Percentiles rank a stretch among this genome's conserved stretches.
Evolutionary conservation across 1,140 invertebrate species (phyloP).

Genomic region (Apis laboriosa): DNA sequence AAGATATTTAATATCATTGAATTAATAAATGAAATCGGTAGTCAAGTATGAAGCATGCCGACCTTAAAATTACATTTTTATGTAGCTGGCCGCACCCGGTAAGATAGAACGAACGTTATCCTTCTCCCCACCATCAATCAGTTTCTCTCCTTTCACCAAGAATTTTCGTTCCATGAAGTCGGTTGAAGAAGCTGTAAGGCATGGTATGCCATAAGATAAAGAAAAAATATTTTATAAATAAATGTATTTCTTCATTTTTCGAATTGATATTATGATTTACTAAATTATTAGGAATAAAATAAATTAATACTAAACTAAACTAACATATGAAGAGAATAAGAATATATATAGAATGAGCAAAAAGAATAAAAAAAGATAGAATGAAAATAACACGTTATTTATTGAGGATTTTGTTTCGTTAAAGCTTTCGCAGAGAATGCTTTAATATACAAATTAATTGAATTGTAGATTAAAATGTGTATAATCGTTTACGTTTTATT

Average conservation of each 20-base stretch:
- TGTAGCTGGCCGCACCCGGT: conserved; percentile 22
- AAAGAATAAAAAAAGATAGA: no score
- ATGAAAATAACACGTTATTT: no score
- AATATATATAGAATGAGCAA: no score
- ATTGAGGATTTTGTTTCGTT: no score
- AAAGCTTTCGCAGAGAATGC: no score
- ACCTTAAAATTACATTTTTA: conserved; percentile 31
- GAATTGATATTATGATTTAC: no score
- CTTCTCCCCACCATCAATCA: conserved; percentile 67
- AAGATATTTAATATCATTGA: not conserved
- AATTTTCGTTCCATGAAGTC: conserved; percentile 53
- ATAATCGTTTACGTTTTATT: no score
- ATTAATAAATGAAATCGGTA: not conserved
- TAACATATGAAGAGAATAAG: no score
- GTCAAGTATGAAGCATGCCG: conserved; percentile 15
- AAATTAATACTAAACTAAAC: no score
- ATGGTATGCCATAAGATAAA: conserved; percentile 42
- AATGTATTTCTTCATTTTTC: not conserved
- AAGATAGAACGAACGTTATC: conserved; percentile 55
- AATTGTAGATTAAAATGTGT: no score
- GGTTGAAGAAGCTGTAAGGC: conserved; percentile 69
- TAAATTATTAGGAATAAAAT: no score
- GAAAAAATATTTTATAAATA: not conserved
- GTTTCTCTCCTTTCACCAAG: conserved; percentile 76
- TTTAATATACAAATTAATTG: no score